Conservation (phyloP, 2,888 invertebrate species). For the Dryococelus australis region DNA sequence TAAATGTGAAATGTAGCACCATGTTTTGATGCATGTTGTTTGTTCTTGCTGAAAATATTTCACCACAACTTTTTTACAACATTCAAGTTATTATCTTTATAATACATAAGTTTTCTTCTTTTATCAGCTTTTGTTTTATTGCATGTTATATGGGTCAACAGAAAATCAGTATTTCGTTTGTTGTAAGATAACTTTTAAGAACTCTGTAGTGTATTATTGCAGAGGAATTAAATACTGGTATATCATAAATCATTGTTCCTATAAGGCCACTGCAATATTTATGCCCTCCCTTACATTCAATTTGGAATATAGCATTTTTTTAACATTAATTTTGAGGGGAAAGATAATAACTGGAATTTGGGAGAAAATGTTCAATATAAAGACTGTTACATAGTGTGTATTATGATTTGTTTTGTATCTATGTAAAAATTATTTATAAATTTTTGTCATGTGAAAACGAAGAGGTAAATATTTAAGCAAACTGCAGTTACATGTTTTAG, state of each 20-base stretch:
- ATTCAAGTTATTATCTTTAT: not conserved
- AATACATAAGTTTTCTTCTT: not conserved
- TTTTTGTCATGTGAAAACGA: not conserved
- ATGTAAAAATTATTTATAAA: constrained; percentile 16
- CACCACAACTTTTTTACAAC: not conserved
- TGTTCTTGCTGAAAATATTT: not conserved
- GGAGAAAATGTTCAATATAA: not conserved
- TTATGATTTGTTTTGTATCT: not conserved
- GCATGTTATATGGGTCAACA: no score
- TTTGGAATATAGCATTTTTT: not conserved
- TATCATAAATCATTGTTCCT: not conserved
- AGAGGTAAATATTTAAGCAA: not conserved
- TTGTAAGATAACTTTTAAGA: no score
- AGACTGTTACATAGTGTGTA: constrained; percentile 9
- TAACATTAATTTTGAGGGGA: not conserved
- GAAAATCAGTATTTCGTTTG: not conserved
- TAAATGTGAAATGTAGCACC: not conserved
- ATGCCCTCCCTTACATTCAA: not conserved
- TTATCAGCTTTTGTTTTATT: not conserved
- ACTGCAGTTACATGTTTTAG: not conserved
- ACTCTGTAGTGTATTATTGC: not conserved
- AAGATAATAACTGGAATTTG: not conserved
- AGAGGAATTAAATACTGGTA: not conserved
- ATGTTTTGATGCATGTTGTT: not conserved
- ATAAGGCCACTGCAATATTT: not conserved